Evolutionary conservation across 2,113 vertebrate genomes (phyloP), one percentile per base, ranked within the genome.

Genomic region (Furnarius figulus): DNA sequence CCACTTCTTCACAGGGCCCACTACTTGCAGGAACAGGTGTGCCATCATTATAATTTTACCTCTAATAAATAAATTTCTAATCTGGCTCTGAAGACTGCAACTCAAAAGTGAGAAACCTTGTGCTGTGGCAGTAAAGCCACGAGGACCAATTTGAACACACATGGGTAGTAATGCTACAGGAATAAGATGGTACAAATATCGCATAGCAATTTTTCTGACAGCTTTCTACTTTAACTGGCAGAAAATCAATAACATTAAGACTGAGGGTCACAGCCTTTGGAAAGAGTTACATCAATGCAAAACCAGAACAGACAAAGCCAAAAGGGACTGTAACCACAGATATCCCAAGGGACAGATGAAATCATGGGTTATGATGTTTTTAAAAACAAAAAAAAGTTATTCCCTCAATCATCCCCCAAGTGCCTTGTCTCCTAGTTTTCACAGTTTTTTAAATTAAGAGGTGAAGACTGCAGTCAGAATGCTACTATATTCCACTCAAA

Each of bases 221-320:
- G 70, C 6, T 71, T n/a, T 89, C 65, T 85, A 31, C 20, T 94
- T 90, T 18, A 85, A 44, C 2, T 10, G 72, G 61, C 63, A 96
- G 92, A 91, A 96, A 90, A 95, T 91, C 75, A 90, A 4, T 92
- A 96, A 63, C 67, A 47, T 77, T 80, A 87, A 76, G 68, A 86
- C 37, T 44, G 47, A 86, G 50, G 63, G 82, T 83, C 92, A 91
- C 46, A 85, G 79, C 83, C 90, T 92, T 90, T 81, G 88, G 65
- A 90, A 95, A 63, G 75, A 90, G 63, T 94, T 93, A 86, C 63
- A 93, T 52, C 79, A 93, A 67, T 47, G 35, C 58, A 78, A 94
- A 95, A 96, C 5, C 79, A 93, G 59, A 85, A 65, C 0, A 92
- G 83, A 91, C 55, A 91, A 87, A 96, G 63, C 76, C 78, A 91